Percentiles rank a stretch among this genome's conserved stretches.
phyloP scores from a whole-genome alignment of 2,888 invertebrate genomes.

The Stramonita haemastoma region DNA sequence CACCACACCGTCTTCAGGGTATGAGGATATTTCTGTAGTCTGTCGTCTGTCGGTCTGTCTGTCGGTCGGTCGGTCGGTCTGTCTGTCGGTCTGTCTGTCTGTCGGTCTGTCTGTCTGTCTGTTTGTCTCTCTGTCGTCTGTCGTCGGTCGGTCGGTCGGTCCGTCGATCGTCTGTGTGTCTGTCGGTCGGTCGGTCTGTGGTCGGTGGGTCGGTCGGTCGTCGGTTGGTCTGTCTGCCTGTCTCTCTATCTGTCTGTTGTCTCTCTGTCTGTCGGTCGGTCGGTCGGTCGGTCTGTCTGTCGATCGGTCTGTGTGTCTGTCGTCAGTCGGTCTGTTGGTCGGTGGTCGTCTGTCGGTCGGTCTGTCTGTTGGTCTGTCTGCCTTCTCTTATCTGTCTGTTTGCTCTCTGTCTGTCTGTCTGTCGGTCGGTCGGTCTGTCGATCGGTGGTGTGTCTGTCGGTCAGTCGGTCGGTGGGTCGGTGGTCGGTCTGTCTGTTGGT shows the following conservation, averaged over 20 bases:
- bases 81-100: too few species aligned
- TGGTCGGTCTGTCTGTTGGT: neutral
- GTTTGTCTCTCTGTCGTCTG: neutral
- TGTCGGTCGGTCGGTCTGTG: neutral
- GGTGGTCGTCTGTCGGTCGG: neutral
- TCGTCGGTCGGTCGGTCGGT: neutral
- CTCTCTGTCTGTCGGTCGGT: neutral
- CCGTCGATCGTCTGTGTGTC: neutral
- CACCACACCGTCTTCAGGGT: slow-evolving; percentile 56
- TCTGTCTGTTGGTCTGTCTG: neutral
- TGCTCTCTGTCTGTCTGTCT: neutral
- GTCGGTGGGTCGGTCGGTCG: too few species aligned
- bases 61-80: too few species aligned
- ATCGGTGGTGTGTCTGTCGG: neutral
- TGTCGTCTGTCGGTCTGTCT: too few species aligned
- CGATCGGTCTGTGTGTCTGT: neutral
- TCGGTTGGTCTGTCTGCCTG: neutral
- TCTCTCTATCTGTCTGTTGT: neutral
- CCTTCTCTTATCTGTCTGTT: neutral
- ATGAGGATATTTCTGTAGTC: too few species aligned
- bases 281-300: neutral
- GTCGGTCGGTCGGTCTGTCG: neutral
- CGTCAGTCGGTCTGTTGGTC: neutral
- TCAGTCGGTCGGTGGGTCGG: neutral
- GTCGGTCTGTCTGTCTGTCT: neutral